Base-by-base conservation (phyloP, 1,140 invertebrate species). In the Tetramorium alpestre region DNA sequence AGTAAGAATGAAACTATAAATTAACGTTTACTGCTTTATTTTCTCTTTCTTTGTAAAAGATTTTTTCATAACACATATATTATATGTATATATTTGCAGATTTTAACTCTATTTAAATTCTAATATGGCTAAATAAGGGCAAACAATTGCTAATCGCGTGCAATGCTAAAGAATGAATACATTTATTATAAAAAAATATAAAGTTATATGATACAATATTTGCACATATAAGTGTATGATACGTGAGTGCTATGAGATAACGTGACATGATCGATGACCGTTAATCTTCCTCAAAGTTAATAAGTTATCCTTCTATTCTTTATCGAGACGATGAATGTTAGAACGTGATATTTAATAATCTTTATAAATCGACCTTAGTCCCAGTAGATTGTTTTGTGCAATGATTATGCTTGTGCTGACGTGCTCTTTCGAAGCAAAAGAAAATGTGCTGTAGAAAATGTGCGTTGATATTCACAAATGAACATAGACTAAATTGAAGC, bases 151-250 rank as follows among this genome's bases (percentile, higher is more conserved):
- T 70, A 85, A 54, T 87, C 75, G 69, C 85, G 87, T 91, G 87
- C 69, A 38, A 89, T 91, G 85, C 85, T 91, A 87, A 56, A 85
- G 91, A 90, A 89, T 69, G 22, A 73, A 54, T 77, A 85, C 41
- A 87, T 91, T 91, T 91, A 91, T 91, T 91, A 91, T 25, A 70
- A 85, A 89, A 86, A 28, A 73, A 65, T 85, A 77, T 87, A 87
- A 87, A 75, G 6, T 85, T 80, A 33, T 90, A 89, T 85, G 41
- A 73, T 84, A 90, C 69, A 90, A 75, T 86, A 82, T 90, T 86
- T 81, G 62, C n/a, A 60, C 56, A 70, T 51, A 69, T 69, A 86
- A 33, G 49, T 86, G 41, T 84, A 44, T 28, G 69, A 60, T 47
- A 62, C 38, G 25, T 49, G 44, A 60, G 54, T 84, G 69, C 41